These are phyloP conservation scores for Parotia lawesii DNA, from an alignment of 2,113 vertebrate species.

Conservation along the genomic window DNA sequence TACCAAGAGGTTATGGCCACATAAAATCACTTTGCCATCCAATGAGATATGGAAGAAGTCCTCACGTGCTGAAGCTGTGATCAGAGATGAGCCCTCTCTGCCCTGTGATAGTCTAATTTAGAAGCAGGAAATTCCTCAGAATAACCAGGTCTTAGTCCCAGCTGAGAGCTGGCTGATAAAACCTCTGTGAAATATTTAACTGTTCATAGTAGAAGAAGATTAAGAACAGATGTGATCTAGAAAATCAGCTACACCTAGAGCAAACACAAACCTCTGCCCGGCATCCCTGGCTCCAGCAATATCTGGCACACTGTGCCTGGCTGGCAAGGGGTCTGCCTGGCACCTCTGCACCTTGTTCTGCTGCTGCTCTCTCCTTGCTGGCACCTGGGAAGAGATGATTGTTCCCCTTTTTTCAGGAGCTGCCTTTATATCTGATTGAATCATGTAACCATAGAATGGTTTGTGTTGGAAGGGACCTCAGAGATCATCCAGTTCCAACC, in stretches of 20 bases:
- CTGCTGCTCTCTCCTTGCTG: not conserved
- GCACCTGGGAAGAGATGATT: not conserved
- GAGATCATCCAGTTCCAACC: not conserved
- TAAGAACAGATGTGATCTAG: conserved; percentile 41
- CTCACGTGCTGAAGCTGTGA: not conserved
- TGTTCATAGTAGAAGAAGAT: conserved; percentile 26
- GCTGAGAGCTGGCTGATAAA: conserved; percentile 45
- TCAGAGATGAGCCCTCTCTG: not conserved
- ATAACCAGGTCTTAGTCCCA: conserved; percentile 23
- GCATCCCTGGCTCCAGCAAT: not conserved
- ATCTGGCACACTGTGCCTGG: not conserved
- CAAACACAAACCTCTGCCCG: not conserved
- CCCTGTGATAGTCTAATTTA: conserved; percentile 3
- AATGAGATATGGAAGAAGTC: not conserved
- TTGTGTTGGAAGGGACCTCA: not conserved
- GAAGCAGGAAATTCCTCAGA: conserved; percentile 56
- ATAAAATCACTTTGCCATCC: not conserved
- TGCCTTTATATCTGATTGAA: not conserved
- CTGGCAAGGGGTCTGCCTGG: not conserved
- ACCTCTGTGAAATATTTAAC: conserved; percentile 13
- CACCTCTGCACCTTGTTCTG: not conserved
- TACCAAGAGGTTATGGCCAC: not conserved
- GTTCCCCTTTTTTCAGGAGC: not conserved
- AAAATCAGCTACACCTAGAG: conserved; percentile 12
- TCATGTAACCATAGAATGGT: not conserved